These are phyloP conservation scores for Chelon auratus DNA, from an alignment of 2,797 vertebrate genomes.

Conservation along the genomic window DNA sequence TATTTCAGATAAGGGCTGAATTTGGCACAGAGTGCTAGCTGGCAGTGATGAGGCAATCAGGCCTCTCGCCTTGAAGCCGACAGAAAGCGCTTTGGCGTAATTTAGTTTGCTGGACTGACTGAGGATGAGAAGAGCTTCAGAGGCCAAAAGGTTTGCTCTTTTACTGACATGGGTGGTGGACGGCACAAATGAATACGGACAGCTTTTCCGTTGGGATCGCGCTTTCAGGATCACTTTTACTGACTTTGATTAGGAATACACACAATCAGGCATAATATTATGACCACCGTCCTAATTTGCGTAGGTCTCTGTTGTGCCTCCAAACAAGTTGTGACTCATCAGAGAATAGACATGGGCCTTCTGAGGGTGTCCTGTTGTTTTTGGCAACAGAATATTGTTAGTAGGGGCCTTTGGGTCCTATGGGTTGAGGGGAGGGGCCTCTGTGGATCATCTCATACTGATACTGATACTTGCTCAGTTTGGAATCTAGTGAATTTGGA, in stretches of 20 bases:
- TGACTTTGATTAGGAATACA: slow-evolving; percentile 9
- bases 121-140: slow-evolving; percentile 48
- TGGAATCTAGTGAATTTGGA: too few relatives aligned
- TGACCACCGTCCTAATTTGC: too few relatives aligned
- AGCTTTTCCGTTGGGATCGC: background rate
- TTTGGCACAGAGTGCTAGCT: slow-evolving; percentile 69
- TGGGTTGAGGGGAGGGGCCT: too few relatives aligned
- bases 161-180: slow-evolving; percentile 40
- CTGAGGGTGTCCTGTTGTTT: too few relatives aligned
- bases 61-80: slow-evolving; percentile 66
- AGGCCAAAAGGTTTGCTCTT: slow-evolving; percentile 50
- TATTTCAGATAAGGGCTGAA: slow-evolving; percentile 71
- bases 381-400: too few relatives aligned
- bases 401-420: too few relatives aligned
- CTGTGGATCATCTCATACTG: too few relatives aligned
- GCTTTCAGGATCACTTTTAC: slow-evolving; percentile 8
- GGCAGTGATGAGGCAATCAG: slow-evolving; percentile 78
- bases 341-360: too few relatives aligned
- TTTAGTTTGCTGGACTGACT: slow-evolving; percentile 58
- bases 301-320: too few relatives aligned
- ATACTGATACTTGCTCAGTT: too few relatives aligned
- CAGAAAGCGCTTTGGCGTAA: slow-evolving; percentile 71
- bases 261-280: too few relatives aligned
- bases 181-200: slow-evolving; percentile 23
- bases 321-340: too few relatives aligned